Evolutionary conservation across 2,797 vertebrate species (phyloP).

Genomic region (Sorex maritimensis): DNA sequence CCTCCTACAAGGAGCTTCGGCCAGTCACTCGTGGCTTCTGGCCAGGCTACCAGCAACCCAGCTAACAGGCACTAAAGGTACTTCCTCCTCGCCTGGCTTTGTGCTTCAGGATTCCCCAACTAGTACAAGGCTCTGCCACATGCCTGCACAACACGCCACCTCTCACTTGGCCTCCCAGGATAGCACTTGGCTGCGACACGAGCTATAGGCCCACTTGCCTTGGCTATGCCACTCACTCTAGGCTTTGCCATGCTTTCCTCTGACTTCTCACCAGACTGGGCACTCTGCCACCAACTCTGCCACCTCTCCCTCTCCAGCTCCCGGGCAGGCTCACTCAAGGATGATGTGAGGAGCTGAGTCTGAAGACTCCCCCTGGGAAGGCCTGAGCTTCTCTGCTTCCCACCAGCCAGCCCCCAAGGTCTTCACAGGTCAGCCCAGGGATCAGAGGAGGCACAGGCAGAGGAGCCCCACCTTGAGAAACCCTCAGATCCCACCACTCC

Average conservation of each 20-base stretch:
- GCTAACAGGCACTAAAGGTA: fast-evolving
- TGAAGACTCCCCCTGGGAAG: not conserved
- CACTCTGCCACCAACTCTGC: not conserved
- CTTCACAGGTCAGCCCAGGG: not conserved
- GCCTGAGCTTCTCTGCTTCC: not conserved
- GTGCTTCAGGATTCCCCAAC: not conserved
- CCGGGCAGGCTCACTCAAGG: not conserved
- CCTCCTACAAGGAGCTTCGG: not conserved
- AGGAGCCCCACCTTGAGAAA: fast-evolving
- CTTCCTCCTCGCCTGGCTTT: conserved; percentile 56
- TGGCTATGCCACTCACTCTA: not conserved
- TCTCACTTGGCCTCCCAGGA: not conserved
- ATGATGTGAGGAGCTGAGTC: not conserved
- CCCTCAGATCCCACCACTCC: not conserved
- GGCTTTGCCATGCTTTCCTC: not conserved
- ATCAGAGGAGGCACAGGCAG: not conserved
- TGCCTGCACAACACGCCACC: not conserved
- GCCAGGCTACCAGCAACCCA: conserved; percentile 44
- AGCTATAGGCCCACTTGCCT: not conserved
- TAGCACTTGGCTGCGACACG: not conserved
- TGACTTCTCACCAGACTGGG: not conserved
- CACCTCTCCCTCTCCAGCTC: too few relatives aligned
- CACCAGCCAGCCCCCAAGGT: not conserved
- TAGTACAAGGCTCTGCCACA: not conserved
- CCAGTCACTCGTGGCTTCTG: not conserved